These are phyloP conservation scores for Mesocentrotus franciscanus DNA, from an alignment of 53 echinoderm and acorn worm species.

Conservation along the genomic window DNA sequence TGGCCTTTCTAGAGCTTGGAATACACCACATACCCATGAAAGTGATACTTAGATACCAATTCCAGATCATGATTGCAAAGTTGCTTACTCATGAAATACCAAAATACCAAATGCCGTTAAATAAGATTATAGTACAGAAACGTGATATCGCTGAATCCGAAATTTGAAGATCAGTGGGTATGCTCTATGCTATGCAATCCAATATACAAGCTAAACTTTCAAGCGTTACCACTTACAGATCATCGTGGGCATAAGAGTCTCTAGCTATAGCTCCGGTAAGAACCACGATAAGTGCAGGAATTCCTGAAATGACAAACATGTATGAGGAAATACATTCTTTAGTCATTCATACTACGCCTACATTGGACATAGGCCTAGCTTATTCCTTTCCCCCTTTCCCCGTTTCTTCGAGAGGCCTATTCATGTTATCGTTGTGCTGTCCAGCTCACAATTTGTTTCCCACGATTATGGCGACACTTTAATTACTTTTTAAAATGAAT, in stretches of 20 bases:
- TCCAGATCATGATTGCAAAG: no score
- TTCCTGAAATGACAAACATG: not conserved
- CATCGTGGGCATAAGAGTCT: conserved; percentile 13
- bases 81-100: no score
- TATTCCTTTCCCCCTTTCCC: not conserved
- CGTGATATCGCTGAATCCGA: no score
- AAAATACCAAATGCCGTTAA: no score
- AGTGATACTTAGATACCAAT: no score
- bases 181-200: not conserved
- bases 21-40: no score
- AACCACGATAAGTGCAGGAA: not conserved
- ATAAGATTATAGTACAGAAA: no score
- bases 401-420: not conserved
- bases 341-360: not conserved
- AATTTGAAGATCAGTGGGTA: not conserved
- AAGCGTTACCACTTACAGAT: conserved; percentile 22
- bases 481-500: no score
- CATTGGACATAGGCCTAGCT: not conserved
- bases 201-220: not conserved
- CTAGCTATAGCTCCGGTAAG: conserved; percentile 46
- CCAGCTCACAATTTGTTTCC: no score
- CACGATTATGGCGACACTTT: no score
- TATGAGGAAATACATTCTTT: not conserved
- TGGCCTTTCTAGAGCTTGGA: no score
- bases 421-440: not conserved